Conservation (phyloP, 2,113 vertebrate genomes). For the Pyrgilauda ruficollis region DNA sequence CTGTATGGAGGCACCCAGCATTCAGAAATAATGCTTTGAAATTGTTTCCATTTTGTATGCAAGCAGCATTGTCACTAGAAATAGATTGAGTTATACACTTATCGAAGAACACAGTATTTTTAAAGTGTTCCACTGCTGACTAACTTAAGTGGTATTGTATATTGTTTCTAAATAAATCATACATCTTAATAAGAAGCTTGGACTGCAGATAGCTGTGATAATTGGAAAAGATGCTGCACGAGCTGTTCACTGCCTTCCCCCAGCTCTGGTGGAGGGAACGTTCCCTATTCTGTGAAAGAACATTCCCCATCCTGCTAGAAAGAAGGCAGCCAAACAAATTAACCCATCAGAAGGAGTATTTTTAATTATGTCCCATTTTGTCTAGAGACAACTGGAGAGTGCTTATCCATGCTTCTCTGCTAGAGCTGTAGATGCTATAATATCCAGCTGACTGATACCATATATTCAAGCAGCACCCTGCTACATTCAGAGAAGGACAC, state of each 20-base stretch:
- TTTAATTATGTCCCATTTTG: slow-evolving; percentile 12
- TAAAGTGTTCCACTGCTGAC: neutral
- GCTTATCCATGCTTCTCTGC: neutral
- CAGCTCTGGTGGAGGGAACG: neutral
- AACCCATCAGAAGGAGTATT: neutral
- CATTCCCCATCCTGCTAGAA: neutral
- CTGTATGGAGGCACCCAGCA: neutral
- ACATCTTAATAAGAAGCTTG: neutral
- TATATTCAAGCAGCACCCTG: neutral
- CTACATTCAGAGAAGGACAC: neutral
- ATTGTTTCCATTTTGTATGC: neutral
- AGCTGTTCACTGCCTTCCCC: slow-evolving; percentile 5
- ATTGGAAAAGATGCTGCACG: neutral
- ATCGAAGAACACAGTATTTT: neutral
- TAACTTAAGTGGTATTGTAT: neutral
- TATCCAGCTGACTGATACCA: neutral
- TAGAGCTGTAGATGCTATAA: neutral
- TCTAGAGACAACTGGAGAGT: neutral
- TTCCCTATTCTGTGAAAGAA: neutral
- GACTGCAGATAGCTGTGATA: slow-evolving; percentile 1
- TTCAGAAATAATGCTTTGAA: neutral
- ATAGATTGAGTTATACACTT: neutral
- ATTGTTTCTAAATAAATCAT: slow-evolving; percentile 29
- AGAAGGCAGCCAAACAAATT: slow-evolving; percentile 8
- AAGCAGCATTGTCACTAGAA: neutral